These are phyloP conservation scores for Lampris incognitus DNA, from an alignment of 2,113 vertebrate species.

Conservation along the genomic window DNA sequence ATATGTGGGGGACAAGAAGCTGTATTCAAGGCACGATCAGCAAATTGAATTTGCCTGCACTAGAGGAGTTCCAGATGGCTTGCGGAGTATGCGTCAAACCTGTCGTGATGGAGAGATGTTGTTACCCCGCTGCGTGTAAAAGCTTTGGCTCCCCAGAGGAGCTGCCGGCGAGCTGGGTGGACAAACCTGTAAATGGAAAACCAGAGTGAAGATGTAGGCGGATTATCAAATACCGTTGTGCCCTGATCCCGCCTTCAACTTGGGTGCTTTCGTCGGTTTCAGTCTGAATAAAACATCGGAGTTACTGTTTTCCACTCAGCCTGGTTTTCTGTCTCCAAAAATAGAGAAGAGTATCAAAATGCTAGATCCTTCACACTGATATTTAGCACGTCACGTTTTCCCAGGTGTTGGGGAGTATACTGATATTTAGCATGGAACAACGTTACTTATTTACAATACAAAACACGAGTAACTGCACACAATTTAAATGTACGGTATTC, in stretches of 20 bases:
- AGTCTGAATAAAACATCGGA: no score
- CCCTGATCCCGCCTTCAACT: not conserved
- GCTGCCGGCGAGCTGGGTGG: not conserved
- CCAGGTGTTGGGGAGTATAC: no score
- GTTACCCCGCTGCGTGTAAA: constrained; percentile 47
- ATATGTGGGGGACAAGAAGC: fast-evolving
- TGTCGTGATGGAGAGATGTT: constrained; percentile 44
- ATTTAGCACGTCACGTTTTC: no score
- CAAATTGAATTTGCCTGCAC: constrained; percentile 25
- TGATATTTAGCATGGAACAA: no score
- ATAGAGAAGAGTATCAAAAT: no score
- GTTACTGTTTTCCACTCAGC: no score
- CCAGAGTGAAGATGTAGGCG: not conserved
- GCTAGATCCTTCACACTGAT: no score
- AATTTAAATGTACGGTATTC: no score
- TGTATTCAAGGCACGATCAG: constrained; percentile 12
- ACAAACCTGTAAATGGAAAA: not conserved
- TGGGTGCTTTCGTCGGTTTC: not conserved
- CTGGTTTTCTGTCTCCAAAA: no score
- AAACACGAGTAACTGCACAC: no score
- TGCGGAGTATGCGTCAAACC: not conserved
- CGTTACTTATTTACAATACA: no score
- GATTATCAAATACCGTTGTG: not conserved
- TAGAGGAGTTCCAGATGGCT: not conserved
- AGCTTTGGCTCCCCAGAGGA: not conserved